A percentile compares a stretch with the other conserved stretches of the same genome.
Conservation (phyloP, 2,113 vertebrate genomes). For the Natator depressus region DNA sequence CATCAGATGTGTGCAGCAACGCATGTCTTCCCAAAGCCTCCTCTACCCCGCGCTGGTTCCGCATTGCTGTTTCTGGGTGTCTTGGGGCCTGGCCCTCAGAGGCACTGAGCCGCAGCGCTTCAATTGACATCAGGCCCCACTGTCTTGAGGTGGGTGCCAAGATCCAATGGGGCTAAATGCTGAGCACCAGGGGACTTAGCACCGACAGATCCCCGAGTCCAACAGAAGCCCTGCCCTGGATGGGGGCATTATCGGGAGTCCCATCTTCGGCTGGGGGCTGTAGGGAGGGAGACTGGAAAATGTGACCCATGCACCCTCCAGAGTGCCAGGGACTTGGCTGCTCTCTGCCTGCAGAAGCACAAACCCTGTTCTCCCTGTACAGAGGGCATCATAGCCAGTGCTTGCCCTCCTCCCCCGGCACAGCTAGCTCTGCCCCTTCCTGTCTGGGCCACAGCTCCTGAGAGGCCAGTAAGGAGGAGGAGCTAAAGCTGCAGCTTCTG, state of each 20-base stretch:
- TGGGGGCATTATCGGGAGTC: too few relatives aligned
- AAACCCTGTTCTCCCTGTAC: background rate
- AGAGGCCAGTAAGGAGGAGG: fast-evolving
- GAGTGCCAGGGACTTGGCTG: background rate
- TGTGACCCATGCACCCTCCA: too few relatives aligned
- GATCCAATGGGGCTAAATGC: too few relatives aligned
- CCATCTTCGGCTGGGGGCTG: too few relatives aligned
- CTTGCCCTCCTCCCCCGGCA: fast-evolving
- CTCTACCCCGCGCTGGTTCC: too few relatives aligned
- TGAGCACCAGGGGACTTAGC: background rate
- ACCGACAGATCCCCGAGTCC: too few relatives aligned
- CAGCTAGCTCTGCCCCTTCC: background rate
- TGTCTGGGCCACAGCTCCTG: fast-evolving
- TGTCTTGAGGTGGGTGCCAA: background rate
- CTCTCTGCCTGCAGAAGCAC: background rate
- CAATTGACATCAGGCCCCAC: background rate
- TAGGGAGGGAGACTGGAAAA: too few relatives aligned
- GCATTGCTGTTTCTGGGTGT: too few relatives aligned
- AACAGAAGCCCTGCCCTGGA: too few relatives aligned
- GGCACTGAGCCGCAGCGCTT: background rate
- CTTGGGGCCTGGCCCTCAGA: too few relatives aligned
- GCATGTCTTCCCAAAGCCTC: too few relatives aligned
- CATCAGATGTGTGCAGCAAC: too few relatives aligned
- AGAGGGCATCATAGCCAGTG: background rate
- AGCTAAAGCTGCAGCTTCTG: background rate